These are phyloP conservation scores for Neosilurus hyrtlii DNA, from an alignment of 2,797 vertebrate species.

Conservation along the genomic window DNA sequence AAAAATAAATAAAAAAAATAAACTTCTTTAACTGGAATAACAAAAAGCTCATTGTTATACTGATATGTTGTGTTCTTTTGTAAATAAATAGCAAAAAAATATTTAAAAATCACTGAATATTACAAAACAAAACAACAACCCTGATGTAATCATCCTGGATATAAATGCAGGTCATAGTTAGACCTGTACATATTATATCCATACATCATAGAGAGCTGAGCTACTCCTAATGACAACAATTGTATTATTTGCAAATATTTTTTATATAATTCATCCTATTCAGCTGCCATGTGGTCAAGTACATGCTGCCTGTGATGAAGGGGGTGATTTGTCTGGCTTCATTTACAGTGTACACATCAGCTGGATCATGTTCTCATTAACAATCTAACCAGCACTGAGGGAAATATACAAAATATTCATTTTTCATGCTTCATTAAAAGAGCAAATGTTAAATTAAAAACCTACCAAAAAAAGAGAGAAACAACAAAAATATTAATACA, in stretches of 20 bases:
- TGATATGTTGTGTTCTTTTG: too few relatives aligned
- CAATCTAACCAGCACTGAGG: background rate
- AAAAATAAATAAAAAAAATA: too few relatives aligned
- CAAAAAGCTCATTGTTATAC: too few relatives aligned
- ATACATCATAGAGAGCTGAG: background rate
- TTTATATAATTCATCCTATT: background rate
- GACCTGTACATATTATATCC: background rate
- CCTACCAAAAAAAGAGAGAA: background rate
- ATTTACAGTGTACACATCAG: background rate
- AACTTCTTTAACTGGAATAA: too few relatives aligned
- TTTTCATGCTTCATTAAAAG: background rate
- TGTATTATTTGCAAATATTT: constrained; percentile 15
- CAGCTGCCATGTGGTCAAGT: background rate
- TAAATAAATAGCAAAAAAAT: too few relatives aligned
- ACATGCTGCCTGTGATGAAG: background rate
- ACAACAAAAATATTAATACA: background rate
- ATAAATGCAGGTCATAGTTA: background rate
- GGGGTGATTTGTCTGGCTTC: background rate
- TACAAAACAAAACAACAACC: too few relatives aligned
- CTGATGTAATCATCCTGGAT: too few relatives aligned
- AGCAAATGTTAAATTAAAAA: background rate
- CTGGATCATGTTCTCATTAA: background rate
- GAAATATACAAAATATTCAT: background rate
- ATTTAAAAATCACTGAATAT: too few relatives aligned
- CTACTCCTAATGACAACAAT: background rate